Base-by-base conservation (phyloP, 1,140 invertebrate genomes). In the Brachionus asplanchnoidis region DNA sequence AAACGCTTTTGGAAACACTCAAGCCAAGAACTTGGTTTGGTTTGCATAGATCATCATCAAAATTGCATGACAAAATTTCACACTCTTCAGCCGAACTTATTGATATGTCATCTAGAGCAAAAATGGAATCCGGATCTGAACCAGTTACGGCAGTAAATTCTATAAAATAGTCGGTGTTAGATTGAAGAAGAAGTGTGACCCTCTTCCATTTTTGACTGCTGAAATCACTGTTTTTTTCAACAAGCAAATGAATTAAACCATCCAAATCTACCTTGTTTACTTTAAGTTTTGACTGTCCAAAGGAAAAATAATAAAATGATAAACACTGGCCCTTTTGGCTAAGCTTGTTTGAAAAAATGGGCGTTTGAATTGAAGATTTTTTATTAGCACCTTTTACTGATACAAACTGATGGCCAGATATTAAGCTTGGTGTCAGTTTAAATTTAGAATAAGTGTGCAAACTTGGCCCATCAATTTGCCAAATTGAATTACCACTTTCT, bases 401-500 rank as follows among this genome's bases (percentile, higher is more conserved):
- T 77, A 77, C 32, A 28, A 77, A 77, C 50, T 77, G 40, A 12
- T 46, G 42, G 28, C 73, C 73, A 26, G 73, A 77, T 11, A 50
- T 50, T 28, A 50, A 14, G 12, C 73, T 50, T 46, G 73, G 73
- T 2, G 73, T 77, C 2, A 77, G 20, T 50, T 77, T 77, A 12
- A 77, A 77, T 50, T 77, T 77, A 17, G 73, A 77, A 77, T 77
- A 77, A 2, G 2, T 50, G 40, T 50, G 23, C 5, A 77, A 50
- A 28, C 42, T 77, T 50, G 73, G 44, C 14, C 42, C 40, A 77
- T 77, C 73, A 3, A 77, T 77, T 77, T 77, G 42, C 73, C 73
- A 77, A 26, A 20, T 12, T 26, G 44, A 77, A 77, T 77, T 77
- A 9, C 73, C 73, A 26, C 46, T 77, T 77, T 77, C 73, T 5